phyloP scores from a whole-genome alignment of 2,797 vertebrate species.

The Melanotaenia parkinsoni region DNA sequence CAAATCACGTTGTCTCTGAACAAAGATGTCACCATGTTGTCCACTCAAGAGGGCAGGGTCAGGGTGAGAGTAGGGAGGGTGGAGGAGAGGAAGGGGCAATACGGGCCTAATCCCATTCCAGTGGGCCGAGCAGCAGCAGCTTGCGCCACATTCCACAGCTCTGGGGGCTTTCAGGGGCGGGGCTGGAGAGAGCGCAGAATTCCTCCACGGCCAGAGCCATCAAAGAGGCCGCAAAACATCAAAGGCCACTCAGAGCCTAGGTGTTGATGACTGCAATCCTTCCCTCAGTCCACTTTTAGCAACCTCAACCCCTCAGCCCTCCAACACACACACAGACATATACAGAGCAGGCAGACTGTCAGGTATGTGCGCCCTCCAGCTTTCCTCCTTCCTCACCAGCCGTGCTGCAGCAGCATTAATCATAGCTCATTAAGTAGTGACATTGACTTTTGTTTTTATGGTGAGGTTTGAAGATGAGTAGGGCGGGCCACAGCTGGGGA shows the following conservation, averaged over 20 bases:
- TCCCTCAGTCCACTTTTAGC: slow-evolving; percentile 79
- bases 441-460: slow-evolving; percentile 67
- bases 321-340: slow-evolving; percentile 20
- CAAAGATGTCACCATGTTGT: slow-evolving; percentile 56
- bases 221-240: slow-evolving; percentile 81
- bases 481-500: neutral
- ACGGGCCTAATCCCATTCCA: slow-evolving; percentile 82
- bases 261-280: slow-evolving; percentile 85
- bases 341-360: slow-evolving; percentile 43
- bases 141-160: slow-evolving; percentile 83
- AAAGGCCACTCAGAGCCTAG: slow-evolving; percentile 80
- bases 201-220: slow-evolving; percentile 72
- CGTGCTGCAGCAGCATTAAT: slow-evolving; percentile 62
- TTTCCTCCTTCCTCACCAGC: slow-evolving; percentile 20
- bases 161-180: slow-evolving; percentile 78
- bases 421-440: slow-evolving; percentile 71
- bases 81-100: slow-evolving; percentile 32
- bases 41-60: slow-evolving; percentile 49
- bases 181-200: slow-evolving; percentile 69
- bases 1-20: slow-evolving; percentile 12
- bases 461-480: slow-evolving; percentile 24
- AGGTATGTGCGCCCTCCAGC: slow-evolving; percentile 57
- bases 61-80: slow-evolving; percentile 36
- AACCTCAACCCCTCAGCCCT: slow-evolving; percentile 59
- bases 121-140: slow-evolving; percentile 68